phyloP scores from a whole-genome alignment of 2,797 vertebrate genomes.

The Ceryle rudis region DNA sequence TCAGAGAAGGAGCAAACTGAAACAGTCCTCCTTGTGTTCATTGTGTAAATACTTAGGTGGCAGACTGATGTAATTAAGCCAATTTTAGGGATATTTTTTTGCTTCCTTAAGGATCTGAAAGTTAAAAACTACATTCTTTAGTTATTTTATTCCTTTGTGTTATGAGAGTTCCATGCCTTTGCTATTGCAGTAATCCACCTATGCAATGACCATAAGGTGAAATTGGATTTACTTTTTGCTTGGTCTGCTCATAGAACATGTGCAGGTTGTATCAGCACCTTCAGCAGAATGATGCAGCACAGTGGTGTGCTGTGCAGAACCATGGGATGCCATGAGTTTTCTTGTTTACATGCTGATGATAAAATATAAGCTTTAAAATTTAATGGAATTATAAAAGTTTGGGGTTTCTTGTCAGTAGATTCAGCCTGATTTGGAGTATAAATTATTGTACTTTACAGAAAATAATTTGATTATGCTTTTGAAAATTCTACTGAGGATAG shows the following conservation, averaged over 20 bases:
- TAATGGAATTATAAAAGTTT: neutral
- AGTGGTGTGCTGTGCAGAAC: neutral
- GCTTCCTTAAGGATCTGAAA: neutral
- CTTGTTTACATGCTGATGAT: neutral
- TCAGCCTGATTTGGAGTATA: neutral
- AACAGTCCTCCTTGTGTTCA: neutral
- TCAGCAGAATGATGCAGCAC: neutral
- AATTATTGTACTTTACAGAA: neutral
- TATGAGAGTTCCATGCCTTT: neutral
- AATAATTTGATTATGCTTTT: neutral
- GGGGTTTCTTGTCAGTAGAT: neutral
- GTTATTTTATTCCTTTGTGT: neutral
- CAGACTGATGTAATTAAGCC: neutral
- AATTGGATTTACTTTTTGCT: neutral
- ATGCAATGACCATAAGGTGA: neutral
- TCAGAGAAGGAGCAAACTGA: conserved; percentile 1
- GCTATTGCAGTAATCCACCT: neutral
- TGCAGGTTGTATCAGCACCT: neutral
- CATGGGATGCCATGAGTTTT: neutral
- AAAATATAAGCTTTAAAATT: neutral
- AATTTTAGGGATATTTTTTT: neutral
- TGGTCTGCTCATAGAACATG: neutral
- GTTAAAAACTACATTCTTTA: neutral
- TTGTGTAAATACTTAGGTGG: neutral
- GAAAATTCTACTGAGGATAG: neutral